These are phyloP conservation scores for Eilema griseolum DNA, from an alignment of 2,888 invertebrate genomes.

Conservation along the genomic window DNA sequence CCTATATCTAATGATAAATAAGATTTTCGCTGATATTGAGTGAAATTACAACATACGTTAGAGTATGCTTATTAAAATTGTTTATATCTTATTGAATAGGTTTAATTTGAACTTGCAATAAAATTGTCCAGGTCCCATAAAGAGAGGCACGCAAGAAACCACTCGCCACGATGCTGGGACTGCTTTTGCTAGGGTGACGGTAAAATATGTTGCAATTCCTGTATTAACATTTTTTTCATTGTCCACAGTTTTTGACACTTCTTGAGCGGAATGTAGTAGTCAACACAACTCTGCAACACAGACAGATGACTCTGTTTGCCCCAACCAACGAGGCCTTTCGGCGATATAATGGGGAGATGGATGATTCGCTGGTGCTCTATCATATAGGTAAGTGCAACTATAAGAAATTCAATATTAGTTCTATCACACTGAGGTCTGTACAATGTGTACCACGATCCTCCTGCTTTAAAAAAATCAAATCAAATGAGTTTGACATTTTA, in stretches of 20 bases:
- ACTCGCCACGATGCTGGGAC: not conserved
- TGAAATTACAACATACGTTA: not conserved
- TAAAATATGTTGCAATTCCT: not conserved
- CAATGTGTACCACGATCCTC: too few species aligned
- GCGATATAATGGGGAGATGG: conserved; percentile 88
- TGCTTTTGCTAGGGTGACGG: too few species aligned
- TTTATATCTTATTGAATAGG: too few species aligned
- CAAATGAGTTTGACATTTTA: too few species aligned
- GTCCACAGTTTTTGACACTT: conserved; percentile 92
- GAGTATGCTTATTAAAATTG: too few species aligned
- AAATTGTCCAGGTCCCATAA: too few species aligned
- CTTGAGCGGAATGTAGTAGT: conserved; percentile 91
- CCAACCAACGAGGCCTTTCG: conserved; percentile 96
- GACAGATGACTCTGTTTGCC: conserved; percentile 95
- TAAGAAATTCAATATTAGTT: not conserved
- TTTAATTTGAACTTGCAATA: too few species aligned
- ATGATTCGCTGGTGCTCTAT: conserved; percentile 90
- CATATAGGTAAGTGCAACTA: conserved; percentile 91
- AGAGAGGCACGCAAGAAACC: too few species aligned
- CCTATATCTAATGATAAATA: too few species aligned
- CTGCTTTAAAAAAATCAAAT: too few species aligned
- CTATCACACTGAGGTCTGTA: too few species aligned
- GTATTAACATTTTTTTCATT: conserved; percentile 38
- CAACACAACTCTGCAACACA: conserved; percentile 90
- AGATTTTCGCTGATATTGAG: not conserved